Base-by-base conservation (phyloP, 2,113 vertebrate genomes). In the Rhinogobius similis region DNA sequence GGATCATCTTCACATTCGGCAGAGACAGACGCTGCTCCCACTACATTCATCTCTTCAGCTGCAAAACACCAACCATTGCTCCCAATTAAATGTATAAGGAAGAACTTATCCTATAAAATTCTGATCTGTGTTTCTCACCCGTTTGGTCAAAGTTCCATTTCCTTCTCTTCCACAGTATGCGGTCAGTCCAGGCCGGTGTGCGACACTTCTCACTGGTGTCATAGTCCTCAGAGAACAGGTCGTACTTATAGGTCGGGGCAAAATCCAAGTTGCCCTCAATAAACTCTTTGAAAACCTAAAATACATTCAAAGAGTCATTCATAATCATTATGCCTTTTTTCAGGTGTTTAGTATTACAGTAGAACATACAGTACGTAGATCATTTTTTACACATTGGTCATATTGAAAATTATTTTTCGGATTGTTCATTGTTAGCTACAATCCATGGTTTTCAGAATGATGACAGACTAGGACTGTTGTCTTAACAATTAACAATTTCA, bases 121-220 rank as follows among this genome's bases (percentile, higher is more conserved):
- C 13, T 39, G 10, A 1, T 43, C 10, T 6, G 32, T 44, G 20
- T 32, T 41, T 72, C 87, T 44, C 61, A 99, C 98, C 97, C 56
- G 96, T 96, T 93, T 94, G 92, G 78, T 98, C 94, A 83, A 99
- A 98, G 66, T 98, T 95, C 98, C 98, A 99, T 79, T 98, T 99
- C 61, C 96, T 94, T 73, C 98, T 96, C 70, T 94, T 97, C 98
- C 98, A 99, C 43, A 99, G 94, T 62, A 99, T 93, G 6, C 97
- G 96, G 84, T 99, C 97, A 10, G 98, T 99, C 98, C 98, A 99
- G 0, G 98, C 98, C 0, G 98, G 98, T 0, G 97, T 99, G 43
- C 98, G 97, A 61, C 97, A 99, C 87, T 99, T 99, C 78, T 99
- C 98, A 58, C 98, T 99, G 72, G 98, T 99, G 89, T 99, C 98